Evolutionary conservation across 1,140 invertebrate species (phyloP), one percentile per base, ranked within the genome.

Genomic region (Nasonia longicornis): DNA sequence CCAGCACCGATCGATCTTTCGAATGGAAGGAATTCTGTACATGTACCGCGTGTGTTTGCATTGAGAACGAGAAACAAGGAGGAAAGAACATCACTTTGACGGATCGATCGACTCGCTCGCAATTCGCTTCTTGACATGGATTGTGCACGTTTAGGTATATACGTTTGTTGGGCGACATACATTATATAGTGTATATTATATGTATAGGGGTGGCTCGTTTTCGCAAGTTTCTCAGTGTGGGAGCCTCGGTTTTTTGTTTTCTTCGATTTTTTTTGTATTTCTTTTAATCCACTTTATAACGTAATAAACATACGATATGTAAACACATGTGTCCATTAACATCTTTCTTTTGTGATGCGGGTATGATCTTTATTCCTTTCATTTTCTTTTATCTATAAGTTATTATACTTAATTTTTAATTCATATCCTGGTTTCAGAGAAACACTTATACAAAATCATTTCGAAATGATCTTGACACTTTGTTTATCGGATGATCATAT

Each of bases 271-370:
- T 79, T 70, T 35, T 35, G 31, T 35, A 71, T 35, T 48, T 29
- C n/a, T 67, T 66, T 29, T 26, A 67, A 35, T 73, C 6, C 78
- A 79, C 58, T 75, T 75, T 20, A 70, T 70, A 73, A 83, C 16
- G 64, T 29, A 73, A 75, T 77, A 73, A 84, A 82, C 83, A 58
- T 83, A 83, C 82, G 83, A 84, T 86, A 86, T 86, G 83, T 85
- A 84, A 85, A 84, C 82, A 84, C 84, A 81, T 66, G 42, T 77
- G 58, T 70, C 20, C 77, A 80, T 83, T 69, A 81, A 64, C 70
- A 71, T 72, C 38, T 74, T 35, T 48, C 35, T 75, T 26, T 16
- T 75, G 26, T 26, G 2, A 82, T 20, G 35, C 26, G 29, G 45
- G 26, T 71, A 14, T 69, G 29, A 52, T 48, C 45, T 67, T 74